Base-by-base conservation (phyloP, 2,113 vertebrate species). In the Pelusios castaneus region DNA sequence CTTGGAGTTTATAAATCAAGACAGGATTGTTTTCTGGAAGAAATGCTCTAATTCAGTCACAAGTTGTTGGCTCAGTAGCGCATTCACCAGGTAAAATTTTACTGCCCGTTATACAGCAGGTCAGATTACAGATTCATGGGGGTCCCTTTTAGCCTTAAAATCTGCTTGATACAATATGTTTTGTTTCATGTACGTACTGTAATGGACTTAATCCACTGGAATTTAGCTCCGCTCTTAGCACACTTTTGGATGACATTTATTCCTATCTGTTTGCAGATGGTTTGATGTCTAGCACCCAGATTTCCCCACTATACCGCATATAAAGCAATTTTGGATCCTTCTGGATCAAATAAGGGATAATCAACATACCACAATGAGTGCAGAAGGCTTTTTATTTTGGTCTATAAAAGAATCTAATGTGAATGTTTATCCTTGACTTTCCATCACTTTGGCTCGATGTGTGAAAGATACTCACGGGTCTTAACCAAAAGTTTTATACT, bases 381-480 rank as follows among this genome's bases (percentile, higher is more conserved):
- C 58, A 94, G 89, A 96, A 88, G 77, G 56, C 43, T 63, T 87
- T 27, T 0, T 77, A 85, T 80, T 90, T 91, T 21, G 91, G 52
- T 5, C 77, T 89, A 94, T 5, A 21, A 93, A 21, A 93, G 80
- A 90, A 73, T 21, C 63, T 11, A 84, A 86, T 90, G 97, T 96
- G 97, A 96, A 97, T 80, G 84, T 95, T 95, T 95, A 97, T 90
- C 86, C 88, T 90, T 88, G 91, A 88, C 70, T 95, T 94, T 82
- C 93, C 86, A 87, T 91, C 88, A 93, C 97, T 97, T 95, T 97
- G 95, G 97, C 95, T 92, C 94, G 94, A 94, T 96, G 95, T 97
- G 89, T 96, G 87, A 93, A 91, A 95, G 92, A 96, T 95, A 93
- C 92, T 88, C 94, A 89, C 95, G 95, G 93, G 95, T 90, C 89